These are phyloP conservation scores for Mellilla xanthometata DNA, from an alignment of 2,888 invertebrate species.

Conservation along the genomic window DNA sequence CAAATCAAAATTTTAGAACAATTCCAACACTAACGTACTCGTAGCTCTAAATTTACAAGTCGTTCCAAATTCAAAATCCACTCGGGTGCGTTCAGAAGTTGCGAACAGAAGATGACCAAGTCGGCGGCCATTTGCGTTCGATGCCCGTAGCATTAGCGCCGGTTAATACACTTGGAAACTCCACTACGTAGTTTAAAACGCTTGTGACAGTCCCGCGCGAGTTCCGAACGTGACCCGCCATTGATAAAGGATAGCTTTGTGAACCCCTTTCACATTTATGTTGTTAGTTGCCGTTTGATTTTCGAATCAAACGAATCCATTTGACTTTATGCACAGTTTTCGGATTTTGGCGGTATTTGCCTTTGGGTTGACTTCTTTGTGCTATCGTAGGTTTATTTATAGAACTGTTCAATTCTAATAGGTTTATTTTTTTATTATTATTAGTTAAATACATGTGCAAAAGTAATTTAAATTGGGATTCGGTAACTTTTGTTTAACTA, in stretches of 20 bases:
- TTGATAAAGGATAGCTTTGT: slow-evolving; percentile 44
- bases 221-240: slow-evolving; percentile 54
- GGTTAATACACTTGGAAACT: slow-evolving; percentile 63
- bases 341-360: slow-evolving; percentile 1
- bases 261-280: slow-evolving; percentile 21
- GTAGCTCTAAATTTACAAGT: too few species aligned
- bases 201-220: slow-evolving; percentile 55
- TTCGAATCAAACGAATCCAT: slow-evolving; percentile 17
- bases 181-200: slow-evolving; percentile 59
- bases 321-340: slow-evolving; percentile 8
- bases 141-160: slow-evolving; percentile 45
- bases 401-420: too few species aligned
- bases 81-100: slow-evolving; percentile 20
- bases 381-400: background rate
- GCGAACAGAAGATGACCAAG: slow-evolving; percentile 25
- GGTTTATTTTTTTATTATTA: too few species aligned
- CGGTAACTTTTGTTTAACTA: too few species aligned
- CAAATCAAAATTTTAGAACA: too few species aligned
- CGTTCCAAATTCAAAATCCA: slow-evolving; percentile 13
- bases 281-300: slow-evolving; percentile 21
- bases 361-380: background rate
- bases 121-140: slow-evolving; percentile 46
- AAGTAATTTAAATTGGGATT: too few species aligned
- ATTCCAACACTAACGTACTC: too few species aligned
- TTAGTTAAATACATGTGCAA: too few species aligned